phyloP scores from a whole-genome alignment of 2,888 invertebrate genomes.

The Ctenicera cuprea region DNA sequence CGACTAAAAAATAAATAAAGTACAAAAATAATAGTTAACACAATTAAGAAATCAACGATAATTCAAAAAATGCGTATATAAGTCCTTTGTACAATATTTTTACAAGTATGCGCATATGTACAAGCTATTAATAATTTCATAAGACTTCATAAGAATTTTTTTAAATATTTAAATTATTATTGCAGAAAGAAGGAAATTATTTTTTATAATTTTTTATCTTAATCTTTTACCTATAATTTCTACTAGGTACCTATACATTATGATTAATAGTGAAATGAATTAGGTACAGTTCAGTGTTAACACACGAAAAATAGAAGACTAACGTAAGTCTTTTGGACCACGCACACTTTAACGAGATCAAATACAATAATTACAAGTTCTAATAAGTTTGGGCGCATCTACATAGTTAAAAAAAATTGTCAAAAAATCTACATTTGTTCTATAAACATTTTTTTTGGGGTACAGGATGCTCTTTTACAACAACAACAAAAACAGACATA shows the following conservation, averaged over 20 bases:
- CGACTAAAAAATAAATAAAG: conserved; percentile 29
- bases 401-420: too few species aligned
- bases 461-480: too few species aligned
- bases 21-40: conserved; percentile 36
- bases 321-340: conserved; percentile 20
- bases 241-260: background rate
- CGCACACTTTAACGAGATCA: conserved; percentile 40
- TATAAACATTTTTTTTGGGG: too few species aligned
- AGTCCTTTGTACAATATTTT: conserved; percentile 51
- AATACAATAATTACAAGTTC: conserved; percentile 20
- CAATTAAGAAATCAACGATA: conserved; percentile 40
- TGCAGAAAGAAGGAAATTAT: conserved; percentile 8
- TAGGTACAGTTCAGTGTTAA: background rate
- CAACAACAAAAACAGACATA: too few species aligned
- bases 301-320: conserved; percentile 3
- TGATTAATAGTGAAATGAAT: background rate
- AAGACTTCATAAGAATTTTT: conserved; percentile 28
- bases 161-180: background rate
- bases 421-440: too few species aligned
- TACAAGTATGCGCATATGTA: conserved; percentile 40
- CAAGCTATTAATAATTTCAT: conserved; percentile 28
- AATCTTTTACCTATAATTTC: background rate
- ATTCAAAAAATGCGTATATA: conserved; percentile 38
- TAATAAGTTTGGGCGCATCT: background rate
- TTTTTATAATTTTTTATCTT: background rate